Base-by-base conservation (phyloP, 2,113 vertebrate genomes). In the Oryzias melastigma region DNA sequence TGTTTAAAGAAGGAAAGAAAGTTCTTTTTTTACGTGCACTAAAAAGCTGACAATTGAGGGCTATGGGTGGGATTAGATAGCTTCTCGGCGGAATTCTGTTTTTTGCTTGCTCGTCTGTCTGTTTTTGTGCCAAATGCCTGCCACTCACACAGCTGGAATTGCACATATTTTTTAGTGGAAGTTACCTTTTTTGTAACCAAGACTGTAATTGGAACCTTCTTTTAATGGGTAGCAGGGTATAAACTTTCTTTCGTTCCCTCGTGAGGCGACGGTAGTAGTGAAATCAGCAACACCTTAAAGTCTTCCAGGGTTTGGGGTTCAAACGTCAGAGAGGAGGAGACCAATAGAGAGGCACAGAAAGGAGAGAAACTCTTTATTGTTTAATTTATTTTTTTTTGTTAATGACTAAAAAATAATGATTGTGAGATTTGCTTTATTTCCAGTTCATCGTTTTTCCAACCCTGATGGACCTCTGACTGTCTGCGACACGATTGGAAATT, bases 251-350 rank as follows among this genome's bases (percentile, higher is more conserved):
- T 42, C 14, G 18, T 50, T 46, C 27, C 27, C 14, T 43, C 17
- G 40, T 18, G 29, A 42, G 48, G 47, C 15, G 50, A 45, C 22
- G 45, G 46, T 52, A 14, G 47, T 45, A 42, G 56, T 50, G 20
- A 66, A 81, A 84, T 79, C 72, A 70, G 75, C 79, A 71, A 80
- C 72, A 77, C 86, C 75, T 85, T 67, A 81, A 77, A 84, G 90
- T 91, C 90, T 92, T 92, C 88, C 92, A 88, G 79, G 77, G 80
- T 83, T 81, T 77, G 62, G 69, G 75, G 69, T 73, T 80, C 25
- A 82, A 77, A 67, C 58, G 68, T 46, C 52, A 27, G 79, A 85
- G 71, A 78, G 77, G 84, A 70, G 83, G 80, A 86, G 76, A 80
- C 45, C 59, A 80, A 81, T 58, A 79, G 73, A 85, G 78, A 85